Percentiles rank a stretch among this genome's conserved stretches.
Evolutionary conservation across 2,113 vertebrate genomes (phyloP).

Genomic region (Nesogale talazaci): DNA sequence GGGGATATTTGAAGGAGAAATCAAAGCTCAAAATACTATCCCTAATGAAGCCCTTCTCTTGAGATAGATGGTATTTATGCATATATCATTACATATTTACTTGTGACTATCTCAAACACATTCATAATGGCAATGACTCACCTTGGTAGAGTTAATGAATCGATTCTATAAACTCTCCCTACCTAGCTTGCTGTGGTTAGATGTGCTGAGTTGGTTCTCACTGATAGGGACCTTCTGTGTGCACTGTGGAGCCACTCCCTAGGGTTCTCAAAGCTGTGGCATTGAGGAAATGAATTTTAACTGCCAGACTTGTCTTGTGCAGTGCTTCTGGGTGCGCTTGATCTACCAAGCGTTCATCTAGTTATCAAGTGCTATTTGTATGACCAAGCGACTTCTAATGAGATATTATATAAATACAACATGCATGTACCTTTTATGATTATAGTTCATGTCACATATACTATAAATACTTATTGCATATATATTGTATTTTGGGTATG

Average conservation of each 20-base stretch:
- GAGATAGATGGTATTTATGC: background rate
- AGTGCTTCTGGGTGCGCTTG: background rate
- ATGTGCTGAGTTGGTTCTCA: background rate
- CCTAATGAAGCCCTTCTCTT: background rate
- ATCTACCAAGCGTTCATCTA: background rate
- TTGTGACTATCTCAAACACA: background rate
- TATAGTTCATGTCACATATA: background rate
- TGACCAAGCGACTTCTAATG: background rate
- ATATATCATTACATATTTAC: background rate
- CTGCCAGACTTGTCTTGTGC: background rate
- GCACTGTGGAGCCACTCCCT: background rate
- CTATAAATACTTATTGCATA: background rate
- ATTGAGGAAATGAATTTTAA: background rate
- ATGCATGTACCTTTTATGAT: background rate
- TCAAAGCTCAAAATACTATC: conserved; percentile 8
- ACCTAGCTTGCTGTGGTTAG: background rate
- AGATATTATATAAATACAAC: background rate
- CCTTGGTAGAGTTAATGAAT: background rate
- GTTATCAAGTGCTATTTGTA: background rate
- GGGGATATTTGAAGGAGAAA: conserved; percentile 1
- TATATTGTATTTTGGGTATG: too few species aligned
- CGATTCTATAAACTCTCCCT: background rate
- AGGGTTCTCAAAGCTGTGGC: background rate
- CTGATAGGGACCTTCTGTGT: background rate
- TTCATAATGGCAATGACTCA: background rate